phyloP scores from a whole-genome alignment of 2,113 vertebrate genomes.

The Aptenodytes forsteri region DNA sequence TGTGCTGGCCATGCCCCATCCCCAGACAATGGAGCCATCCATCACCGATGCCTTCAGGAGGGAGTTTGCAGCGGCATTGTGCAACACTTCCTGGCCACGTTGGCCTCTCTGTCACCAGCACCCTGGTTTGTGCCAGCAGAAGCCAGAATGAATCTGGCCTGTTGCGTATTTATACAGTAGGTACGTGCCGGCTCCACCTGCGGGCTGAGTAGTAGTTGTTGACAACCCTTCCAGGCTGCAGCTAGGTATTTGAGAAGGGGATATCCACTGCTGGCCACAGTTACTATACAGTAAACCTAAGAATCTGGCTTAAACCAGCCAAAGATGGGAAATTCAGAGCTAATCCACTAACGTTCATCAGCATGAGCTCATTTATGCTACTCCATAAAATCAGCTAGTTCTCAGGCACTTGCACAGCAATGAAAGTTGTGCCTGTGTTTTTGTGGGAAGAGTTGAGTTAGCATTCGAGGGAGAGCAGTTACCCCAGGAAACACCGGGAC shows the following conservation, averaged over 20 bases:
- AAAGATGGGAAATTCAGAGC: not conserved
- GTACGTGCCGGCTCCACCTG: not conserved
- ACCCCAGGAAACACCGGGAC: conserved; percentile 50
- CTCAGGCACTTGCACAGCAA: conserved; percentile 32
- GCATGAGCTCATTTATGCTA: conserved; percentile 50
- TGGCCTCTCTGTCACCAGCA: not conserved
- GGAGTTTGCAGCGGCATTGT: conserved; percentile 4
- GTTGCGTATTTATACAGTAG: fast-evolving
- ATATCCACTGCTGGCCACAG: not conserved
- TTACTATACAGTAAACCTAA: not conserved
- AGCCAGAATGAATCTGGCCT: not conserved
- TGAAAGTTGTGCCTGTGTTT: conserved; percentile 15
- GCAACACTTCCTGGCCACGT: conserved; percentile 13
- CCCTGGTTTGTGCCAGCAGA: conserved; percentile 32
- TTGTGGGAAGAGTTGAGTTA: conserved; percentile 37
- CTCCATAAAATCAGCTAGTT: conserved; percentile 57
- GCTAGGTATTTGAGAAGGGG: not conserved
- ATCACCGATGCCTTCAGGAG: conserved; percentile 54
- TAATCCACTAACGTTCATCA: not conserved
- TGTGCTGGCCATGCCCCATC: conserved; percentile 34
- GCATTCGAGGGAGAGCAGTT: conserved; percentile 31
- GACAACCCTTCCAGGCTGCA: not conserved
- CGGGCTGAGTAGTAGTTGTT: not conserved
- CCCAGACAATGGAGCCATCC: conserved; percentile 57
- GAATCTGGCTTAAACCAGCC: conserved; percentile 16